Evolutionary conservation across 2,113 vertebrate genomes (phyloP).

Genomic region (Anser brachyrhynchus): DNA sequence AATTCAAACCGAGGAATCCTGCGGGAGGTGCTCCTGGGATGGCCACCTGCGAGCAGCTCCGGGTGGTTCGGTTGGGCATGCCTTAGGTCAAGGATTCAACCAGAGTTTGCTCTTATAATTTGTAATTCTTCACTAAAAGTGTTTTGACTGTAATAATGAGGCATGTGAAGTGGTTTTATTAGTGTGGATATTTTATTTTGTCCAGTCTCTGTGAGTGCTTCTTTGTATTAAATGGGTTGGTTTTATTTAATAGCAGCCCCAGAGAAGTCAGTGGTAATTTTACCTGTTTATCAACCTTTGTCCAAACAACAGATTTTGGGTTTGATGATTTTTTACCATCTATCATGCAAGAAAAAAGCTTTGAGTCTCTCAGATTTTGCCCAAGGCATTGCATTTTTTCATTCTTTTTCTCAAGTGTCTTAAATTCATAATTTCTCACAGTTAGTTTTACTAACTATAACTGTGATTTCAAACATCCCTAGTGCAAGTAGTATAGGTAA

Average conservation of each 20-base stretch:
- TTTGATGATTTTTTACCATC: neutral
- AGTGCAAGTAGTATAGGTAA: neutral
- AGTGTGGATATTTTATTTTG: neutral
- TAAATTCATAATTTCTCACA: neutral
- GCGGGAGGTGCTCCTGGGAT: neutral
- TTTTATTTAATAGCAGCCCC: neutral
- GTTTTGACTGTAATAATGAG: neutral
- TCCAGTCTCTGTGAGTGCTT: neutral
- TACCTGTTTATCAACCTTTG: neutral
- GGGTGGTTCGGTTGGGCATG: rapidly evolving
- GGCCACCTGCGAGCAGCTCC: rapidly evolving
- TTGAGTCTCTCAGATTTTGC: neutral
- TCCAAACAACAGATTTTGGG: neutral
- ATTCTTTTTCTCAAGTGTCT: neutral
- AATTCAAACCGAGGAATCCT: neutral
- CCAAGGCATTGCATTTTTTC: neutral
- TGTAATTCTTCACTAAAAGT: neutral
- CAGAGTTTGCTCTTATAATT: neutral
- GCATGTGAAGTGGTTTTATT: neutral
- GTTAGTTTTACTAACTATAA: neutral
- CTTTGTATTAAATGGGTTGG: neutral
- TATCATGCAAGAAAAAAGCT: neutral
- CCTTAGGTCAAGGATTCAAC: neutral
- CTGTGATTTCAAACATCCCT: neutral
- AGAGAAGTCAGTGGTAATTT: neutral